These are phyloP conservation scores for Caenorhabditis imperialis DNA, from an alignment of 2,888 invertebrate genomes.

Conservation along the genomic window DNA sequence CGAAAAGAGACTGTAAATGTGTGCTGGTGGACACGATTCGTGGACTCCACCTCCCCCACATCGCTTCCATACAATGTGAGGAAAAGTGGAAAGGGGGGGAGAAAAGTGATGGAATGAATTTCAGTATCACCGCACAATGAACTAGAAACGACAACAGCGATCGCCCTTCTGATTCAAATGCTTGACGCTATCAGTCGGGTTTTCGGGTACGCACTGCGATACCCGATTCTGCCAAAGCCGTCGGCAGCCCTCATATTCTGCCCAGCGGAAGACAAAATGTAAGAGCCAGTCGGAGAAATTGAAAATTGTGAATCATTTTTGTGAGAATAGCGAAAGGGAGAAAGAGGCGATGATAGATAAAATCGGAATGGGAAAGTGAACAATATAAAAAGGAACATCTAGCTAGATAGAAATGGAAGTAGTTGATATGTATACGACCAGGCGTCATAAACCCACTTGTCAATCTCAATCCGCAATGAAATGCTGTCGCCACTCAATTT, in stretches of 20 bases:
- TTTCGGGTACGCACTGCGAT: constrained; percentile 88
- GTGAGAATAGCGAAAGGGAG: too few relatives aligned
- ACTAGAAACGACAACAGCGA: constrained; percentile 86
- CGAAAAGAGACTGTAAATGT: constrained; percentile 39
- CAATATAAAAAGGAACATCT: too few relatives aligned
- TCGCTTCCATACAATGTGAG: constrained; percentile 52
- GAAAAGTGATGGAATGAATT: not conserved
- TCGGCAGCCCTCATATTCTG: constrained; percentile 27
- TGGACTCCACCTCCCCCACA: constrained; percentile 66
- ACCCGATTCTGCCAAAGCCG: constrained; percentile 82
- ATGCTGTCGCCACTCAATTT: too few relatives aligned
- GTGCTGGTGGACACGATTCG: constrained; percentile 64
- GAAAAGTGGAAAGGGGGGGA: not conserved
- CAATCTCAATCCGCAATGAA: too few relatives aligned
- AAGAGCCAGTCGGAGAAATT: too few relatives aligned
- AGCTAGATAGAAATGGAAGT: too few relatives aligned
- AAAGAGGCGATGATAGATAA: too few relatives aligned
- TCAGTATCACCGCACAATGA: constrained; percentile 82
- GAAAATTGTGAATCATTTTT: too few relatives aligned
- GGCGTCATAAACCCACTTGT: too few relatives aligned
- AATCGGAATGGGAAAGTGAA: too few relatives aligned
- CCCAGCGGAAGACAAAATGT: constrained; percentile 42
- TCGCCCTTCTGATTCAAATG: constrained; percentile 90
- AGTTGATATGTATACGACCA: too few relatives aligned
- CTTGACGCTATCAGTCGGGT: constrained; percentile 87